Percentiles rank a stretch among this genome's conserved stretches.
Conservation (phyloP, 2,888 invertebrate genomes). For the Agrochola litura region DNA sequence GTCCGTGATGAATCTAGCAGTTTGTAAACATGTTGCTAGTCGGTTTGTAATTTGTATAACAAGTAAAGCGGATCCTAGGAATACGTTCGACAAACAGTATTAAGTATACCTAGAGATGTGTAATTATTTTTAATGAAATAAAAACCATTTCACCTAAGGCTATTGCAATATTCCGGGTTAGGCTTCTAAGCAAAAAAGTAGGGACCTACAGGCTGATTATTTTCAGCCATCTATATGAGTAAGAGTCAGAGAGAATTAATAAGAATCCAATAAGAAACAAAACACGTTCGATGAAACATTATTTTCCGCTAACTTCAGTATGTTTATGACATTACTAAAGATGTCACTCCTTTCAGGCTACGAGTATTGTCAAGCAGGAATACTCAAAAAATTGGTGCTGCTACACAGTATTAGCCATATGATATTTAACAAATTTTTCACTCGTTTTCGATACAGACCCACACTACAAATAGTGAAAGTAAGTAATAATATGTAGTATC, state of each 20-base stretch:
- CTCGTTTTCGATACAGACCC: background rate
- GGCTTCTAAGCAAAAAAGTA: background rate
- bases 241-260: background rate
- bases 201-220: background rate
- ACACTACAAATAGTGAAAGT: slow-evolving; percentile 8
- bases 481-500: slow-evolving; percentile 22
- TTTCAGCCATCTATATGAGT: background rate
- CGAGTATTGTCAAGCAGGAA: background rate
- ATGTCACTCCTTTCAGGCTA: background rate
- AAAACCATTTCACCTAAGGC: background rate
- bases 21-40: slow-evolving; percentile 8
- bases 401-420: background rate
- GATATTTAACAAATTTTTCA: background rate
- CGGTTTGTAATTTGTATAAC: slow-evolving; percentile 15
- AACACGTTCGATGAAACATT: background rate
- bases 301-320: background rate
- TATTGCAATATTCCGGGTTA: background rate
- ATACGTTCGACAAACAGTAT: background rate
- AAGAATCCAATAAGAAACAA: background rate
- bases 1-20: slow-evolving; percentile 28
- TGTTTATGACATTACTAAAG: background rate
- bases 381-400: background rate
- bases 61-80: slow-evolving; percentile 3
- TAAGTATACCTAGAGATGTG: background rate
- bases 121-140: background rate